phyloP scores from a whole-genome alignment of 1,140 invertebrate genomes.

The Apis florea region DNA sequence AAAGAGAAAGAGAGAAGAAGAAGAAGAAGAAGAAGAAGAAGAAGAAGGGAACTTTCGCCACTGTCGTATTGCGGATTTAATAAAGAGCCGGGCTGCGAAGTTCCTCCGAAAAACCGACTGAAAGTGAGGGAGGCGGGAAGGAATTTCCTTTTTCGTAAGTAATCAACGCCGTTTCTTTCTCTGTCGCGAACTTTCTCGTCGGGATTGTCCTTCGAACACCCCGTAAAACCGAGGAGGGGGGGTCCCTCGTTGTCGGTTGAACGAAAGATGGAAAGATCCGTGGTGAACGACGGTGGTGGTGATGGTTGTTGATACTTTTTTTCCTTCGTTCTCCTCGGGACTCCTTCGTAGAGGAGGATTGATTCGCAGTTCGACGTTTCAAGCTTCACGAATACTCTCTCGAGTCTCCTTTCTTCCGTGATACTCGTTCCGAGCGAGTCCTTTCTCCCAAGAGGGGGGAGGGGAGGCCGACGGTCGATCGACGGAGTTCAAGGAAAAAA shows the following conservation, averaged over 20 bases:
- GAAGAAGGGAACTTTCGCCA: conserved; percentile 31
- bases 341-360: too few relatives aligned
- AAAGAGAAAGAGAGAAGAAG: neutral
- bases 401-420: neutral
- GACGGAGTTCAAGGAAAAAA: neutral
- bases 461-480: too few relatives aligned
- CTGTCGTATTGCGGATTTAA: conserved; percentile 63
- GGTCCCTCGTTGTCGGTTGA: neutral
- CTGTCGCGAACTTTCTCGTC: conserved; percentile 44
- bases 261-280: neutral
- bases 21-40: neutral
- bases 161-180: conserved; percentile 47
- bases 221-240: neutral
- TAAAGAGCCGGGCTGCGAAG: conserved; percentile 56
- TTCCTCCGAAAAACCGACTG: conserved; percentile 54
- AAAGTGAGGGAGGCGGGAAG: conserved; percentile 18
- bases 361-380: too few relatives aligned
- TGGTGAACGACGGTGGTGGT: too few relatives aligned
- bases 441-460: too few relatives aligned
- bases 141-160: conserved; percentile 53
- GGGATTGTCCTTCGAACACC: conserved; percentile 11
- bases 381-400: too few relatives aligned
- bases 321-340: too few relatives aligned
- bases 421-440: neutral
- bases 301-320: too few relatives aligned